Conservation (phyloP, 2,113 vertebrate species). For the Phrynosoma blainvillii region DNA sequence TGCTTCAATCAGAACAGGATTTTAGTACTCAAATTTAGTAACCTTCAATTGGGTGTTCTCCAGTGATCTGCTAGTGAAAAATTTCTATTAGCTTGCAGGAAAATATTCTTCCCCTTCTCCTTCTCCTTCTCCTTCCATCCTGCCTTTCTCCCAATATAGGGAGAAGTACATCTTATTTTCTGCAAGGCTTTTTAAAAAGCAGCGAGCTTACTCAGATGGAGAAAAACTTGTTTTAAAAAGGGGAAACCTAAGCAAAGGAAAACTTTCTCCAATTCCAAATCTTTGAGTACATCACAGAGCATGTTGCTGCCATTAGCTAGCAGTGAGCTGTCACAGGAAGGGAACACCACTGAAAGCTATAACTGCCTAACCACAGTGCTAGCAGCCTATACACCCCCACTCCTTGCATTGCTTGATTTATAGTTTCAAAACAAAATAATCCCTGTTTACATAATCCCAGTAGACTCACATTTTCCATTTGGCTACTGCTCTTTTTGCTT, state of each 20-base stretch:
- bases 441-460: not conserved
- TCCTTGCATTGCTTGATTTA: slow-evolving; percentile 14
- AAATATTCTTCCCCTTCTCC: too few relatives aligned
- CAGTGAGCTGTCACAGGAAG: not conserved
- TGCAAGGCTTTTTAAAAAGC: not conserved
- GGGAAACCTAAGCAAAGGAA: not conserved
- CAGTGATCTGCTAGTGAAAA: not conserved
- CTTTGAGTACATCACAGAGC: rapidly evolving
- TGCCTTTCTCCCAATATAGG: too few relatives aligned
- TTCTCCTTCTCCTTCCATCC: too few relatives aligned
- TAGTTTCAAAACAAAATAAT: not conserved
- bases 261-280: not conserved
- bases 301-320: not conserved
- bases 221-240: not conserved
- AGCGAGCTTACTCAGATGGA: not conserved
- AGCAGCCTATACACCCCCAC: not conserved
- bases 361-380: not conserved
- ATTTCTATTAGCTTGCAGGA: not conserved
- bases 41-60: not conserved
- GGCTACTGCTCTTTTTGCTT: rapidly evolving
- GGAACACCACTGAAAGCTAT: rapidly evolving
- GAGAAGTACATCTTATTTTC: slow-evolving; percentile 23
- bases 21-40: not conserved
- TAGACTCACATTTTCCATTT: slow-evolving; percentile 54
- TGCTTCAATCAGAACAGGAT: not conserved